Percentiles rank a stretch among this genome's conserved stretches.
phyloP scores from a whole-genome alignment of 1,140 invertebrate genomes.

The Agrilus planipennis region DNA sequence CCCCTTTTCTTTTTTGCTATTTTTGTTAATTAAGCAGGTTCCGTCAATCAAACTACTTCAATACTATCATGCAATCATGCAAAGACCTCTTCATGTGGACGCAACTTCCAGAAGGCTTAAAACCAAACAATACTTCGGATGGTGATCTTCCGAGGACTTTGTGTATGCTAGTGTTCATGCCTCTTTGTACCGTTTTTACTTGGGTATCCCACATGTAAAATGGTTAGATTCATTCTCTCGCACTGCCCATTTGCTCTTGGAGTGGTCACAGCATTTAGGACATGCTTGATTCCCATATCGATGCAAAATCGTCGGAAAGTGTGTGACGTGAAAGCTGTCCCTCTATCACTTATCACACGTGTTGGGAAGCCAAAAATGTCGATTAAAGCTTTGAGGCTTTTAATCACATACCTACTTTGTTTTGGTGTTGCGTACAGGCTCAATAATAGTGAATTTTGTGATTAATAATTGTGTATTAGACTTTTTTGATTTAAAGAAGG shows the following conservation, averaged over 20 bases:
- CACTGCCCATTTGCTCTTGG: too few relatives aligned
- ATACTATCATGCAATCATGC: too few relatives aligned
- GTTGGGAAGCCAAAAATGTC: constrained; percentile 20
- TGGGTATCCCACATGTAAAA: constrained; percentile 24
- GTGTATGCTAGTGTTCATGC: constrained; percentile 1
- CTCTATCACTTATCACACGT: constrained; percentile 28
- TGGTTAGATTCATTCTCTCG: constrained; percentile 18
- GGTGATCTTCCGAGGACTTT: constrained; percentile 1
- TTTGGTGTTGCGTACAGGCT: constrained; percentile 14
- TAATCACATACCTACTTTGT: constrained; percentile 8
- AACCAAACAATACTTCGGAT: constrained; percentile 4
- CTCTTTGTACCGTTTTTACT: too few relatives aligned
- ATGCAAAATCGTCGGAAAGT: constrained; percentile 20
- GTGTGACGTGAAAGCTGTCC: constrained; percentile 23
- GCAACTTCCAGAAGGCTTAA: too few relatives aligned
- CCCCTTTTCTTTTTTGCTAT: too few relatives aligned
- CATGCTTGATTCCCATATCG: constrained; percentile 19
- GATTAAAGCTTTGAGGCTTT: not conserved
- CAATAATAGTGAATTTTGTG: constrained; percentile 21
- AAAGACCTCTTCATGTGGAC: too few relatives aligned
- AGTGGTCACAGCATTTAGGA: constrained; percentile 26
- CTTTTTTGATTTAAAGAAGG: constrained; percentile 18
- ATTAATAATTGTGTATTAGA: constrained; percentile 22
- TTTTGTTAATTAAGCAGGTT: too few relatives aligned
- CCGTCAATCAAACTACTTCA: too few relatives aligned